Evolutionary conservation across 1,140 invertebrate genomes (phyloP), one percentile per base, ranked within the genome.

Genomic region (Lepidurus packardi): DNA sequence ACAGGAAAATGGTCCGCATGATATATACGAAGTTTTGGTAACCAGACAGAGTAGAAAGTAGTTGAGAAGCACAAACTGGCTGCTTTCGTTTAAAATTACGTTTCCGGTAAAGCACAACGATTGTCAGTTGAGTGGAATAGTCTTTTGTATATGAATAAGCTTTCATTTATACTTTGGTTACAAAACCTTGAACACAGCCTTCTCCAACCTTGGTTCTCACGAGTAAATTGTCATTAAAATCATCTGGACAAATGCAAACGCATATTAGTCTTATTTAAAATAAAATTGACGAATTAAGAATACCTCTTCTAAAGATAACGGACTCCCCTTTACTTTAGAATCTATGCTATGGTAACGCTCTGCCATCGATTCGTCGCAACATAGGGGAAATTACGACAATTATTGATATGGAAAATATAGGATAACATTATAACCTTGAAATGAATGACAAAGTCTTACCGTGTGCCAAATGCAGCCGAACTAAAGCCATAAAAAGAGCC

Each of bases 141-240:
- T n/a, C 43, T 41, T 42, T 25, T 42, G 34, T 42, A 43, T 43
- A 75, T 24, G 65, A 73, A 43, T 42, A 75, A 75, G 34, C 24
- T 25, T 45, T 43, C 10, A 11, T 42, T 34, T 47, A 25, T 34
- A 47, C 24, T 45, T 25, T 34, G 24, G 43, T 42, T 43, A 25
- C 25, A 42, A 77, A 43, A 45, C 47, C 47, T n/a, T 43, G 43
- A 47, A 45, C 43, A 44, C 75, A 45, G 21, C 75, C n/a, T 10
- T 77, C 43, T 34, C 47, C 7, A 24, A 77, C 10, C 44, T 9
- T 53, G 10, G 10, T 43, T 25, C 43, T 89, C 86, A 91, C 78
- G 90, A 90, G 85, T 90, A 90, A 80, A 90, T 89, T n/a, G 90
- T 91, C 88, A 91, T 90, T 81, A 91, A 84, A 79, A 90, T 91